Percentiles rank a stretch among this genome's conserved stretches.
phyloP scores from a whole-genome alignment of 2,113 vertebrate genomes.

The Pyrgilauda ruficollis region DNA sequence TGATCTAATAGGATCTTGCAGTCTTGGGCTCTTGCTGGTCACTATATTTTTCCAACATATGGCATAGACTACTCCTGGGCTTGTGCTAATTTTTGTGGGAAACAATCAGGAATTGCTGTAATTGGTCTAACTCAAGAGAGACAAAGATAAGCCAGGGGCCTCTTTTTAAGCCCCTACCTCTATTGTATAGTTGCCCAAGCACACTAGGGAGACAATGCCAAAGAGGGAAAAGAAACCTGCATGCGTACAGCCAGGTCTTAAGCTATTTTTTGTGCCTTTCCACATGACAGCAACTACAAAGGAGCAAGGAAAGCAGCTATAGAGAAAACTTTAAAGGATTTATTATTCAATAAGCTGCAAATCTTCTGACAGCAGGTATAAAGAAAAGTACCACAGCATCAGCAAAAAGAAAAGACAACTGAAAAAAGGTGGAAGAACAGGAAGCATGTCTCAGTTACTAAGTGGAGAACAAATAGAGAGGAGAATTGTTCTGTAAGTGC shows the following conservation, averaged over 20 bases:
- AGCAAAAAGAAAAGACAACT: not conserved
- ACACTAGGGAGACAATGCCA: not conserved
- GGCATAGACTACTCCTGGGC: not conserved
- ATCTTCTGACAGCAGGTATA: not conserved
- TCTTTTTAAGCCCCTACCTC: not conserved
- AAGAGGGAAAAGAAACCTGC: not conserved
- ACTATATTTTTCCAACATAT: not conserved
- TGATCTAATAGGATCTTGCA: not conserved
- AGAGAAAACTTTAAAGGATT: not conserved
- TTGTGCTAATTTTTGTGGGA: not conserved
- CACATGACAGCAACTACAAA: not conserved
- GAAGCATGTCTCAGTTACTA: not conserved
- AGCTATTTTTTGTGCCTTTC: not conserved
- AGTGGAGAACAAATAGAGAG: not conserved
- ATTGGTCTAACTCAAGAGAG: not conserved
- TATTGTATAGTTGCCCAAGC: not conserved
- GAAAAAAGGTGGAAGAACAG: not conserved
- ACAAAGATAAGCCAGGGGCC: not conserved
- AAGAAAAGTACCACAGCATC: not conserved
- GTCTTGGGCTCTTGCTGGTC: not conserved
- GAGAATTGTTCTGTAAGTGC: not conserved
- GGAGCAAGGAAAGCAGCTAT: not conserved
- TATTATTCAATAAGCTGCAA: not conserved
- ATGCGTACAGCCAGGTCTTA: not conserved
- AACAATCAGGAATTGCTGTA: not conserved